A percentile compares a stretch with the other conserved stretches of the same genome.
Evolutionary conservation across 2,888 invertebrate species (phyloP).

Genomic region (Trilocha varians): DNA sequence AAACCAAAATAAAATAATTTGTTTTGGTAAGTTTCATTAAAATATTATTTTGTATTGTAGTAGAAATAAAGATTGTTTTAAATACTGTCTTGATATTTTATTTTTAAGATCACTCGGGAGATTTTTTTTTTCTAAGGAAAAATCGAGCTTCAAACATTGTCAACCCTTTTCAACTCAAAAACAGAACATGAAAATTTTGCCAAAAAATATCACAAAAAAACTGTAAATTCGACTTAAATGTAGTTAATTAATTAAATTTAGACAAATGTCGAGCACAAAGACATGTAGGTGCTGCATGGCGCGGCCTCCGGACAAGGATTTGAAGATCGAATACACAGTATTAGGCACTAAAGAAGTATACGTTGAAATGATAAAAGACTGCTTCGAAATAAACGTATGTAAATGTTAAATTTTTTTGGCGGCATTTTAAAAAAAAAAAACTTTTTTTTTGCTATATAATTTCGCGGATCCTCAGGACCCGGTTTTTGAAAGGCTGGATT

Average conservation of each 20-base stretch:
- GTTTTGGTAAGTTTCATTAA: too few species aligned
- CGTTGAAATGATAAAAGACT: constrained; percentile 55
- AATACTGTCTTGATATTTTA: too few species aligned
- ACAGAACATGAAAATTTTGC: not conserved
- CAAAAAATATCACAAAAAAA: not conserved
- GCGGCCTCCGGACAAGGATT: constrained; percentile 48
- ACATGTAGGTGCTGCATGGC: constrained; percentile 48
- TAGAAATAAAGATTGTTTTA: too few species aligned
- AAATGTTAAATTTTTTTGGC: not conserved
- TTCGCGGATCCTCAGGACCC: too few species aligned
- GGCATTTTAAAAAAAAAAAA: too few species aligned
- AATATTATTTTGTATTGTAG: too few species aligned
- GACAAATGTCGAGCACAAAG: constrained; percentile 27
- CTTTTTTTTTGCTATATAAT: too few species aligned
- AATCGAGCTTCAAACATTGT: not conserved
- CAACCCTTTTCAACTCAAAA: not conserved
- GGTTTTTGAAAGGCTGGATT: too few species aligned
- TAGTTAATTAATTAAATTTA: not conserved
- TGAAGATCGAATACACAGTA: constrained; percentile 36
- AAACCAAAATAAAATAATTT: too few species aligned
- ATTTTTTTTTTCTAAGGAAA: constrained; percentile 1
- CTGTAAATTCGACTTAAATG: not conserved
- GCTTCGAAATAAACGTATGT: constrained; percentile 58
- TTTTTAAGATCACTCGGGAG: too few species aligned
- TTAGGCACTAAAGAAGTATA: constrained; percentile 47